These are phyloP conservation scores for Phyto melanocephala DNA, from an alignment of 2,888 invertebrate species.

Conservation along the genomic window DNA sequence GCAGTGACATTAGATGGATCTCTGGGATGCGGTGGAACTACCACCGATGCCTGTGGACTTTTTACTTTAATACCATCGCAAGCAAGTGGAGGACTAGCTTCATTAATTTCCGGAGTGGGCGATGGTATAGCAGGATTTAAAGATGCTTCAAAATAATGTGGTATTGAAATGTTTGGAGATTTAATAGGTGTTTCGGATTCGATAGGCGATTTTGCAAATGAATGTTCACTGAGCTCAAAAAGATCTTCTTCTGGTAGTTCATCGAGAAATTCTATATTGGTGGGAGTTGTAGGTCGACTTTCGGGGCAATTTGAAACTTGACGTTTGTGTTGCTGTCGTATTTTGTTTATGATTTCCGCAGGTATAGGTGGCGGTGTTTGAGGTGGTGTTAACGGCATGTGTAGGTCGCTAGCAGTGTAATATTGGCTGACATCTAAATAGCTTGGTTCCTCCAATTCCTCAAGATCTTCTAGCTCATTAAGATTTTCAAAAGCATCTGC, in stretches of 20 bases:
- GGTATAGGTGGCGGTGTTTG: slow-evolving; percentile 21
- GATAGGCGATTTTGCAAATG: slow-evolving; percentile 17
- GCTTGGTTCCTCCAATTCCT: slow-evolving; percentile 36
- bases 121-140: not conserved
- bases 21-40: slow-evolving; percentile 45
- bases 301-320: not conserved
- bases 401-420: not conserved
- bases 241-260: slow-evolving; percentile 44
- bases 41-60: slow-evolving; percentile 25
- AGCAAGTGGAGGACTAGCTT: not conserved
- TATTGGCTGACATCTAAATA: slow-evolving; percentile 8
- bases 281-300: not conserved
- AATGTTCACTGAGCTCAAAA: slow-evolving; percentile 40
- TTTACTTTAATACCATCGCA: slow-evolving; percentile 14
- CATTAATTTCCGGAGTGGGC: not conserved
- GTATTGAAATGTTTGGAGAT: slow-evolving; percentile 43
- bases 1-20: slow-evolving; percentile 29
- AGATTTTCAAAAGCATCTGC: not conserved
- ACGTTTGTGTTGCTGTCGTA: slow-evolving; percentile 30
- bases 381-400: slow-evolving; percentile 16
- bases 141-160: slow-evolving; percentile 35
- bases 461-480: slow-evolving; percentile 11
- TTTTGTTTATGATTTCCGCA: slow-evolving; percentile 21
- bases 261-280: slow-evolving; percentile 13
- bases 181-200: not conserved